Base-by-base conservation (phyloP, 2,113 vertebrate species). In the Miniopterus natalensis region DNA sequence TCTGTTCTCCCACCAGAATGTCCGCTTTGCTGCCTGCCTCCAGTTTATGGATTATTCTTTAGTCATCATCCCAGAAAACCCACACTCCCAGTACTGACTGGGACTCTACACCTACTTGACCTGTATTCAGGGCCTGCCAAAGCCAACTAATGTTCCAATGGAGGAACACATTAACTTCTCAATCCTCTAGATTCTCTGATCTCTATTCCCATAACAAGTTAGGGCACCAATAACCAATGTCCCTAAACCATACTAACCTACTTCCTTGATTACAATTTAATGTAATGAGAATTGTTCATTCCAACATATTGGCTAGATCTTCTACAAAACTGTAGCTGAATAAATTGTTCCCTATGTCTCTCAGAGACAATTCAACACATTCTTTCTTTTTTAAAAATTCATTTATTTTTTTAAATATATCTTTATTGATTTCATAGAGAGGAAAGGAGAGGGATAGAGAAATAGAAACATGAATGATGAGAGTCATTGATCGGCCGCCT, bases 201-300 rank as follows among this genome's bases (percentile, higher is more conserved):
- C 70, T 84, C 65, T 80, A 36, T 55, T 90, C 83, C 63, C 63
- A 78, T 85, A 89, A 90, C 63, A 49, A 92, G 61, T 84, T 73
- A 90, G 42, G 31, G 23, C 47, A 91, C 88, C 59, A 92, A 61
- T 84, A 94, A 53, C 42, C n/a, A 92, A 55, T 74, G 57, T 92
- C 86, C 55, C 68, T 51, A 20, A 45, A 92, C 63, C 59, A 25
- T 21, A 83, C 78, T 96, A 96, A 96, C 88, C 85, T 85, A 88
- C 49, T 96, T 96, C 74, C 63, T 36, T 36, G 92, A 93, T 53
- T 92, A 59, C 63, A 91, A 91, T 91, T 88, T 93, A 83, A 53
- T 81, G 11, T 91, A 83, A 88, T 93, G 78, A 93, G 92, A 96
- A 77, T 42, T 74, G 5, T 2, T 70, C 89, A 68, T 84, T 94